Evolutionary conservation across 2,888 invertebrate genomes (phyloP), one percentile per base, ranked within the genome.

Genomic region (Xanthorhoe designata): DNA sequence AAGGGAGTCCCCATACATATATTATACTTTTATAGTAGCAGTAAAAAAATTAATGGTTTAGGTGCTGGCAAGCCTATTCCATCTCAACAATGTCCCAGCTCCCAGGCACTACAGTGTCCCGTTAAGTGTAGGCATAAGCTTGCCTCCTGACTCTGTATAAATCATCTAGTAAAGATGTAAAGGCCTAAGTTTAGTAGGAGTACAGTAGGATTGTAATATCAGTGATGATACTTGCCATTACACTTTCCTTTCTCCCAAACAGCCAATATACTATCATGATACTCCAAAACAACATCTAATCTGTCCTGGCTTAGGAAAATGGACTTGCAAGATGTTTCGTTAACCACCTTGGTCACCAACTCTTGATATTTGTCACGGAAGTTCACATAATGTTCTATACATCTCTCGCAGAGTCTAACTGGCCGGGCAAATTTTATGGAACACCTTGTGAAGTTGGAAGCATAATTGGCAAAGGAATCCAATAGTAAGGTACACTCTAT

Each of bases 241-340:
- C 96, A 96, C 76, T 94, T 94, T 59, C 95, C 96, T 80, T 94
- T 92, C 29, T 89, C 83, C 96, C 96, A 96, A 70, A 96, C 84
- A 74, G 90, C 83, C 64, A 88, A 76, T 72, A 94, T 94, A 76
- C 94, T 94, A 53, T 91, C 81, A 85, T 95, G 94, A 69, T 94
- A 94, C 64, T 94, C 92, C 69, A 94, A 83, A 19, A 96, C 90
- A 56, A 94, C 94, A 89, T 96, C 94, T 62, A 96, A 82, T 74
- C 95, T 90, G 79, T 96, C 96, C 61, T 94, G 87, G 73, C 95
- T 95, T 68, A 95, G 88, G 72, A 94, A 95, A 66, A 94, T 79
- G 64, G 94, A 93, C 73, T 94, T 92, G 82, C 96, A 96, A 32
- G 94, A 86, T 35, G 93, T 94, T n/a, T 89, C 92, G 81, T 94